These are phyloP conservation scores for Botrylloides violaceus DNA, from an alignment of 23 tunicate species.

Conservation along the genomic window DNA sequence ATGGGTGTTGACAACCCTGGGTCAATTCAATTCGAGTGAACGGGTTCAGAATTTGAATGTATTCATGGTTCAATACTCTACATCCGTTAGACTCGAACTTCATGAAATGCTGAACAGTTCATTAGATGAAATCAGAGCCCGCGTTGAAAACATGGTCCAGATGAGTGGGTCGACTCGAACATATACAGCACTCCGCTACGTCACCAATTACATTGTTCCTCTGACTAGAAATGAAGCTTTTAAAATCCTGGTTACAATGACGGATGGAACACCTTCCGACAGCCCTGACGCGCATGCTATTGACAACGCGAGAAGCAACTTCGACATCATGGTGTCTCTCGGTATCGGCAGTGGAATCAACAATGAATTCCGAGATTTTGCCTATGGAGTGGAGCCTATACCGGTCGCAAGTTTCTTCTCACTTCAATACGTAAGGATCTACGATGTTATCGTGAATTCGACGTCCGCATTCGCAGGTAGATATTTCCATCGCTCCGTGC, in stretches of 20 bases:
- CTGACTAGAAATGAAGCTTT: neutral
- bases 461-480: too few species aligned
- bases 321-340: too few species aligned
- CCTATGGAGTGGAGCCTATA: too few species aligned
- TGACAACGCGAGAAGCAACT: too few species aligned
- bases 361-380: too few species aligned
- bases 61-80: neutral
- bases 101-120: neutral
- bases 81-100: neutral
- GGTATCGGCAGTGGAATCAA: too few species aligned
- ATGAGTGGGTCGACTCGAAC: neutral
- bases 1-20: neutral
- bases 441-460: too few species aligned
- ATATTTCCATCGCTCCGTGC: too few species aligned
- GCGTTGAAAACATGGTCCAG: neutral
- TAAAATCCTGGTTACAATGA: neutral
- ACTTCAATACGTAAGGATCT: too few species aligned
- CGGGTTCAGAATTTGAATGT: neutral
- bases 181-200: neutral
- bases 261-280: neutral
- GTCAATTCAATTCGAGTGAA: neutral
- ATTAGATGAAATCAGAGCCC: neutral
- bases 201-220: neutral
- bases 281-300: too few species aligned
- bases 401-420: too few species aligned